Base-by-base conservation (phyloP, 2,113 vertebrate species). In the Oncorhynchus clarkii region DNA sequence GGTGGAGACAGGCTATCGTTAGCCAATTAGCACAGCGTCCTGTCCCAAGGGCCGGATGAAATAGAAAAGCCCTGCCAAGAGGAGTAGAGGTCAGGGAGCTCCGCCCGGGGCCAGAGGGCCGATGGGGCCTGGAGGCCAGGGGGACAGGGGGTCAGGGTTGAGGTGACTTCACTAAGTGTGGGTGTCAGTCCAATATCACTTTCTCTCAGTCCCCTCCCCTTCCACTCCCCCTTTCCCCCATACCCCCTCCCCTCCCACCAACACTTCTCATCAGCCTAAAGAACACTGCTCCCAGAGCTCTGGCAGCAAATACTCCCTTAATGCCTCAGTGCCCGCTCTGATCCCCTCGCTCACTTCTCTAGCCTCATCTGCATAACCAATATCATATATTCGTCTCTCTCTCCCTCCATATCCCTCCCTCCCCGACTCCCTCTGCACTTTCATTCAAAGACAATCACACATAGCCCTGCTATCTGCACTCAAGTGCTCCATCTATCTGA, bases 381-480 rank as follows among this genome's bases (percentile, higher is more conserved):
- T 22, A n/a, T 62, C 59, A n/a, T 24, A n/a, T 62, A n/a, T 22
- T 9, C 2, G 3, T 62, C 59, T 16, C 59, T 62, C n/a, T 9
- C n/a, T 62, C 59, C 20, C 20, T 62, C 59, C 6, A 5, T 9
- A n/a, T 62, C 59, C 59, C 59, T 60, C 59, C n/a, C 59, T 22
- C 5, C 1, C 59, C 22, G 18, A 5, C 59, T 62, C 59, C 59
- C 59, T 22, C 2, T 3, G 26, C 31, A 88, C n/a, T 22, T 16
- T 22, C n/a, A 62, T 22, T 22, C 59, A 62, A n/a, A 3, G 6
- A 62, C 59, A 62, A n/a, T 22, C 59, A 62, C 59, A 62, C 59
- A 62, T 8, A 62, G 6, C 16, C 59, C n/a, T 62, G 18, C n/a
- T 22, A 62, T 62, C 5, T 80, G 76, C 75, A 86, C 87, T 82